Base-by-base conservation (phyloP, 1,140 invertebrate genomes). In the Aphaenogaster ashmeadi region DNA sequence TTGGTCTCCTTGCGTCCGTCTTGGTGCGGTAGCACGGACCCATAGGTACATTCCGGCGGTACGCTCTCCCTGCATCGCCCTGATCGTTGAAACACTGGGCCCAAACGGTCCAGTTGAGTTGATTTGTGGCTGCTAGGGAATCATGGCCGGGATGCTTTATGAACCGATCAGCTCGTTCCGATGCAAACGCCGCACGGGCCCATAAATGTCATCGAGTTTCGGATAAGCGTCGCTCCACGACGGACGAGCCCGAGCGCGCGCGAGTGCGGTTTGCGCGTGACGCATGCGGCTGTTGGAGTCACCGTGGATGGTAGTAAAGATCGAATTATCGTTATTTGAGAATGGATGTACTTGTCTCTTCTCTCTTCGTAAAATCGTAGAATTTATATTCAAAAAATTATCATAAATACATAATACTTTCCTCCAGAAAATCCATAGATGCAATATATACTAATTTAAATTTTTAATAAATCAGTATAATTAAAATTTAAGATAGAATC, bases 61-160 rank as follows among this genome's bases (percentile, higher is more conserved):
- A 90, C 52, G 54, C 38, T 41, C 13, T 87, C 38, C 87, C 86
- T 85, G 80, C 86, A 89, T 92, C 91, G 83, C 89, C 92, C 27
- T 27, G 89, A 93, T 85, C 87, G 84, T 88, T 92, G 91, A 94
- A 93, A 93, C 85, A 89, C 87, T 84, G 86, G 87, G 90, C 87
- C 91, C 85, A 62, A 91, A 87, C 93, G 91, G 92, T 93, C 89
- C 91, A 92, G 88, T 93, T 92, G 89, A 90, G 88, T 94, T 94
- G 94, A 95, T 95, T 95, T 95, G 94, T 93, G 89, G 87, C 81
- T 88, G 88, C 66, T 77, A 86, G 81, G 13, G 88, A 89, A 90
- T 92, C 88, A 90, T 87, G 89, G 88, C 90, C 33, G 90, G 81
- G 89, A 92, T 93, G 92, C 93, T 94, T 94, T 94, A 94, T 94